Percentiles rank a stretch among this genome's conserved stretches.
Evolutionary conservation across 2,888 invertebrate species (phyloP).

Genomic region (Drosophila mayaguana): DNA sequence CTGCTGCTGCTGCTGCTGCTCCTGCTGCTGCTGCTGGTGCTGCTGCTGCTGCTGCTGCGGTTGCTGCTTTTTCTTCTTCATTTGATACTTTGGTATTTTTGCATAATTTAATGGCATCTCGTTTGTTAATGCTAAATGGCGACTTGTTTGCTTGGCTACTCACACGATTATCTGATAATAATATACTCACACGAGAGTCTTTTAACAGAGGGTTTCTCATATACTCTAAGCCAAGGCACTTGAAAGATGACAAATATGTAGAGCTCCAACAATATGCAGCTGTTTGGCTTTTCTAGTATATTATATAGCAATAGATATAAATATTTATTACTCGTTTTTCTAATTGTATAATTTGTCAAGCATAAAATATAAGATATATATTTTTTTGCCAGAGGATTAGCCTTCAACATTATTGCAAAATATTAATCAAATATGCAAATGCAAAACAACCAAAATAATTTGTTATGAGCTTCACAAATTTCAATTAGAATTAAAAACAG

Average conservation of each 20-base stretch:
- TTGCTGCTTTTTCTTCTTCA: background rate
- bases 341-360: too few relatives aligned
- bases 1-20: background rate
- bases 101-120: conserved; percentile 37
- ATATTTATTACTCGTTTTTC: background rate
- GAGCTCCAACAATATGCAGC: too few relatives aligned
- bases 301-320: background rate
- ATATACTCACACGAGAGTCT: too few relatives aligned
- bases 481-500: background rate
- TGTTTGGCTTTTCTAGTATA: background rate
- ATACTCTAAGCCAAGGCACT: background rate
- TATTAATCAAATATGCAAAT: conserved; percentile 15
- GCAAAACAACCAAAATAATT: too few relatives aligned
- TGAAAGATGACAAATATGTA: too few relatives aligned
- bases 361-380: conserved; percentile 1
- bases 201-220: background rate
- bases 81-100: background rate
- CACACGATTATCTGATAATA: too few relatives aligned
- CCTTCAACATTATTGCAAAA: background rate
- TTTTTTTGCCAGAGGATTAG: background rate
- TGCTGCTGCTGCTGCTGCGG: too few relatives aligned
- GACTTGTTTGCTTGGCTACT: conserved; percentile 13
- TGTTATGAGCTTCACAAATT: background rate
- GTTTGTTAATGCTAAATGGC: conserved; percentile 51
- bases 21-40: background rate